Evolutionary conservation across 2,113 vertebrate species (phyloP), one percentile per base, ranked within the genome.

Genomic region (Camelus dromedarius): DNA sequence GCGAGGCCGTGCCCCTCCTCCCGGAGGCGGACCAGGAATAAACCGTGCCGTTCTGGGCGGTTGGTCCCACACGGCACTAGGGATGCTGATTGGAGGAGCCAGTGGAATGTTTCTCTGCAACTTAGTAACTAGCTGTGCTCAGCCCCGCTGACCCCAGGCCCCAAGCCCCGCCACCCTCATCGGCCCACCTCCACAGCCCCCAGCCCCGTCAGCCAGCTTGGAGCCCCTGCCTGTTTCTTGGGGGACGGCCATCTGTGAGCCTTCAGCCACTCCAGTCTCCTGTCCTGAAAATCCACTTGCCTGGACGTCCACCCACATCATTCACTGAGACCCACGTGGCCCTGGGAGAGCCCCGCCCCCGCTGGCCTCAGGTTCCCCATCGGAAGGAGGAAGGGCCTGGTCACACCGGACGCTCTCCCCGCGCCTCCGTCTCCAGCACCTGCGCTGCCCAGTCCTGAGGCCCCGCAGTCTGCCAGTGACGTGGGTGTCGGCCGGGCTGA

Each of bases 381-480:
- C 28, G 2, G 66, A 32, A 5, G 4, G 19, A 8, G 3, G 15
- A 6, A 9, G 67, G 1, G 1, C 3, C 3, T 0, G 10, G 20
- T 50, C 48, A 2, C 2, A 10, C 6, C n/a, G 0, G 4, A 3
- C 1, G 0, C 60, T 8, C 3, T 30, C 18, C 10, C 26, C 6
- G 50, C 32, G 13, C 16, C 42, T 13, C 11, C 46, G 1, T 22
- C 35, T 30, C 46, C 26, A n/a, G 62, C 12, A 6, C 16, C n/a
- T 12, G 7, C 2, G 16, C 0, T 10, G 15, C 22, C 3, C 1
- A 2, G 50, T 15, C 24, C 48, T 2, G 6, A 52, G 52, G 28
- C 20, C 16, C 3, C 0, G 0, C 14, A 15, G 32, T 4, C 10
- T 6, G 2, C 30, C 0, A 3, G n/a, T 3, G 62, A 77, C 1